A percentile compares a stretch with the other conserved stretches of the same genome.
These are phyloP conservation scores for Emydura subglobosa DNA, from an alignment of 2,113 vertebrate species.

Conservation along the genomic window DNA sequence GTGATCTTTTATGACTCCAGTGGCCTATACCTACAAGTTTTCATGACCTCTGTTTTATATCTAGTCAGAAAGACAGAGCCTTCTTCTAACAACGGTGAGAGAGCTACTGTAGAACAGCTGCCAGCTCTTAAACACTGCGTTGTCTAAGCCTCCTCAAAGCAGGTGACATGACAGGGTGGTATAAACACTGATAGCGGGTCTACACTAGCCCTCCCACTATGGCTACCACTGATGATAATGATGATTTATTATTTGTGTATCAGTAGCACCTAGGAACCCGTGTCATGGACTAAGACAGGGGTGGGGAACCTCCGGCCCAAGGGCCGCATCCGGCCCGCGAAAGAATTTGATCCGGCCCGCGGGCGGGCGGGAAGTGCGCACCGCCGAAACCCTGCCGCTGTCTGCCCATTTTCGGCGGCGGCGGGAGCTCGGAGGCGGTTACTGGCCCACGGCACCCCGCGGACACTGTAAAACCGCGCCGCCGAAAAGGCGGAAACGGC, in stretches of 20 bases:
- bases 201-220: background rate
- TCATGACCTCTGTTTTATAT: background rate
- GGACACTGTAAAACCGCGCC: too few relatives aligned
- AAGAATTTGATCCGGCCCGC: too few relatives aligned
- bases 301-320: too few relatives aligned
- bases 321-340: too few relatives aligned
- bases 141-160: background rate
- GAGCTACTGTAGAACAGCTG: background rate
- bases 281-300: background rate
- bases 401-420: too few relatives aligned
- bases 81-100: background rate
- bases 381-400: too few relatives aligned
- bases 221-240: background rate
- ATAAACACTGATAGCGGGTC: background rate
- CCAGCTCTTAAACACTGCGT: background rate
- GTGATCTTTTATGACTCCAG: background rate
- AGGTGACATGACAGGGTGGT: background rate
- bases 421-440: too few relatives aligned
- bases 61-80: background rate
- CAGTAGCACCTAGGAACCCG: background rate
- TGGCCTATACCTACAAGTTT: background rate
- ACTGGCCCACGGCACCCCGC: too few relatives aligned
- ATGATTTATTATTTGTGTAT: background rate
- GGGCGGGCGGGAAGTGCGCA: too few relatives aligned
- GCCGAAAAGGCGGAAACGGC: too few relatives aligned